Conservation (phyloP, 1,140 invertebrate genomes). For the Diprion similis region DNA sequence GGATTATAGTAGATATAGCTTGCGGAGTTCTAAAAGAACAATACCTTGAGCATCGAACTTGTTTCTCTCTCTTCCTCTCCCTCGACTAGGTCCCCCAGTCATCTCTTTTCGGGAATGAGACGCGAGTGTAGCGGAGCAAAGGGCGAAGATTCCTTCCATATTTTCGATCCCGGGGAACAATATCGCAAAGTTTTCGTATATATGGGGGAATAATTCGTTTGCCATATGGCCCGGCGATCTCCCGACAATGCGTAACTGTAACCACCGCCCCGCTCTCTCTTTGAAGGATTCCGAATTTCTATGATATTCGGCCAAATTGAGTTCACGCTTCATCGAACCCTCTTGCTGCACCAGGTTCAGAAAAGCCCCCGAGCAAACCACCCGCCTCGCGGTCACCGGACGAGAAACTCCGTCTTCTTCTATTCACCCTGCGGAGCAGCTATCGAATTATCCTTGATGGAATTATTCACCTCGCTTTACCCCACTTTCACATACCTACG, state of each 20-base stretch:
- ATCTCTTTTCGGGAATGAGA: neutral
- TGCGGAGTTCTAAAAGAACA: neutral
- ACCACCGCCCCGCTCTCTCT: neutral
- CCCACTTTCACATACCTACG: neutral
- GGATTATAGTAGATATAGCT: no score
- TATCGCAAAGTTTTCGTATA: neutral
- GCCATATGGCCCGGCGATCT: constrained; percentile 1
- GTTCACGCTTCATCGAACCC: constrained; percentile 4
- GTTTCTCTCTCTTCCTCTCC: neutral
- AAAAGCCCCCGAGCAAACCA: neutral
- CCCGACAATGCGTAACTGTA: constrained; percentile 1
- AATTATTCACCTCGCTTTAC: neutral
- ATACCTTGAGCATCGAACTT: neutral
- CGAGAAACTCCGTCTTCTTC: neutral
- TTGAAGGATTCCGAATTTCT: constrained; percentile 1
- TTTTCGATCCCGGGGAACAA: neutral
- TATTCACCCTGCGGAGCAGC: neutral
- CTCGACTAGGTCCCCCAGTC: neutral
- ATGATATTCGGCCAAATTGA: constrained; percentile 7
- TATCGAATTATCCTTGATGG: neutral
- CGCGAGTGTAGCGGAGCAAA: neutral
- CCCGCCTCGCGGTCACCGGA: neutral
- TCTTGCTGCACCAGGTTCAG: neutral
- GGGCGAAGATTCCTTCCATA: neutral
- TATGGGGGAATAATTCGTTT: constrained; percentile 2